Evolutionary conservation across 2,113 vertebrate genomes (phyloP).

Genomic region (zebrafish (Danio rerio)): GRCz12tu NC_133183.1:29454001-29454500

Average conservation of each 20-base stretch:
- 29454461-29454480: conserved; percentile 26
- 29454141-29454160: no score
- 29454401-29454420: conserved; percentile 29
- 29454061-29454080: no score
- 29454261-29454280: background rate
- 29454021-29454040: no score
- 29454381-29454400: background rate
- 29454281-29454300: background rate
- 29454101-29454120: no score
- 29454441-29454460: conserved; percentile 26
- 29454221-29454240: background rate
- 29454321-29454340: conserved; percentile 14
- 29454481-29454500: conserved; percentile 3
- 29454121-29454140: no score
- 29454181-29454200: no score
- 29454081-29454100: no score
- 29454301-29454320: background rate
- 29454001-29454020: no score
- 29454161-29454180: no score
- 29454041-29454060: no score
- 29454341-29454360: background rate
- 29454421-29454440: conserved; percentile 18
- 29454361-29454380: conserved; percentile 11
- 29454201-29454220: background rate
- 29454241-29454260: background rate